These are phyloP conservation scores for Zaprionus bogoriensis DNA, from an alignment of 2,888 invertebrate genomes.

Conservation along the genomic window DNA sequence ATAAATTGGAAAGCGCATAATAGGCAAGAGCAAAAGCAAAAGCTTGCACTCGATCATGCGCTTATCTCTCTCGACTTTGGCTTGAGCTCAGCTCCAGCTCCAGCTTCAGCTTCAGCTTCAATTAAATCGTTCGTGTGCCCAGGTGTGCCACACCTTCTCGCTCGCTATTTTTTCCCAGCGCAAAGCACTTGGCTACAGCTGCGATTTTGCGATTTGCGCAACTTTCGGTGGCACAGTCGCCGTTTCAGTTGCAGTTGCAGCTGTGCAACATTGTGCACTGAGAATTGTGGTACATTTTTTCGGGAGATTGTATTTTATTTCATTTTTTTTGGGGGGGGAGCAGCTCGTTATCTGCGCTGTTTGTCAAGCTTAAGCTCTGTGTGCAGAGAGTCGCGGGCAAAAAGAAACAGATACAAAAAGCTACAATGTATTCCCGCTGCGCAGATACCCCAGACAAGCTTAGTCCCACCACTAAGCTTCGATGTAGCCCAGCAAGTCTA, in stretches of 20 bases:
- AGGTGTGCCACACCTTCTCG: constrained; percentile 35
- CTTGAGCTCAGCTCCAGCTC: not conserved
- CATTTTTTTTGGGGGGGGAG: constrained; percentile 1
- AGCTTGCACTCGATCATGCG: constrained; percentile 13
- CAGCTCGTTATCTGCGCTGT: constrained; percentile 19
- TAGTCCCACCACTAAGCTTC: not conserved
- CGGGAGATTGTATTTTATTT: not conserved
- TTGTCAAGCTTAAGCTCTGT: constrained; percentile 23
- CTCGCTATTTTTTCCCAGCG: constrained; percentile 15
- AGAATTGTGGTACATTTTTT: constrained; percentile 2
- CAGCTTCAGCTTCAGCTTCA: constrained; percentile 11
- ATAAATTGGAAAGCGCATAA: constrained; percentile 17
- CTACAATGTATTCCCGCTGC: no score
- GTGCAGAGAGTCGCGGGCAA: not conserved
- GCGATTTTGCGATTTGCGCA: constrained; percentile 32
- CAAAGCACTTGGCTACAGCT: constrained; percentile 33
- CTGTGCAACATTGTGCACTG: constrained; percentile 13
- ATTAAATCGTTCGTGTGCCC: constrained; percentile 26
- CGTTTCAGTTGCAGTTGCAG: constrained; percentile 11
- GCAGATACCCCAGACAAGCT: not conserved
- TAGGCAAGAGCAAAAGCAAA: constrained; percentile 3
- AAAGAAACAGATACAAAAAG: not conserved
- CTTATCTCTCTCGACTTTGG: not conserved
- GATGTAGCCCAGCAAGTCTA: not conserved
- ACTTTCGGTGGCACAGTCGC: constrained; percentile 5